phyloP scores from a whole-genome alignment of 2,797 vertebrate species.

The Cyprinodon diabolis region DNA sequence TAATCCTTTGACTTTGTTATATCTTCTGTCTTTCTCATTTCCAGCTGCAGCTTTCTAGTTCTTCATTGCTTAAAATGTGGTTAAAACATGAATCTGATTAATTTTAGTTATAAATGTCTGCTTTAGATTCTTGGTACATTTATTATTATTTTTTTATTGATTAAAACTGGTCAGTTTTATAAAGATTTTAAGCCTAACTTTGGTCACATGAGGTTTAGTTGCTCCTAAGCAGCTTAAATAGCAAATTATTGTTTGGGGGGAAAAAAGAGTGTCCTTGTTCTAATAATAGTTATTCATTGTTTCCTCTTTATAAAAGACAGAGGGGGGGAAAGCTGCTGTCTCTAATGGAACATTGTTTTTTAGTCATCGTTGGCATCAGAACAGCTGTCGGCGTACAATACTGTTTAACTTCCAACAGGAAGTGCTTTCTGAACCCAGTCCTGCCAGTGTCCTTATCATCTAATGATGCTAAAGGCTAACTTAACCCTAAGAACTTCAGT shows the following conservation, averaged over 20 bases:
- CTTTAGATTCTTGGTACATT: not conserved
- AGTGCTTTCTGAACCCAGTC: conserved; percentile 7
- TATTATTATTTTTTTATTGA: not conserved
- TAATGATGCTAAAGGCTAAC: conserved; percentile 8
- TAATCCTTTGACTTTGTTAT: no score
- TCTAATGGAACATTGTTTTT: conserved; percentile 51
- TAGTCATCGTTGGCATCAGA: conserved; percentile 38
- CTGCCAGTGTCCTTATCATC: not conserved
- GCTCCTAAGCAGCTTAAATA: not conserved
- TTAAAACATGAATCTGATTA: no score
- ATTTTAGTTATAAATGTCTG: no score
- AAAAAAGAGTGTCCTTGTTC: not conserved
- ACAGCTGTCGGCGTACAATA: conserved; percentile 26
- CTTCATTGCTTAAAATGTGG: no score
- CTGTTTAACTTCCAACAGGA: conserved; percentile 38
- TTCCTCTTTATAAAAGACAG: conserved; percentile 39
- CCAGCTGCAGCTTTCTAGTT: no score
- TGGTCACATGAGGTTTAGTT: conserved; percentile 1
- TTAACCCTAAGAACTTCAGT: not conserved
- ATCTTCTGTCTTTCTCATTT: no score
- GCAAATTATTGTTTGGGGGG: conserved; percentile 1
- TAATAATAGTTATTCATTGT: conserved; percentile 44
- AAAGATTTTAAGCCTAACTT: no score
- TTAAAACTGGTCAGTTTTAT: no score
- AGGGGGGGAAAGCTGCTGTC: conserved; percentile 39